Evolutionary conservation across 2,888 invertebrate species (phyloP).

Genomic region (Leptopterna dolabrata): DNA sequence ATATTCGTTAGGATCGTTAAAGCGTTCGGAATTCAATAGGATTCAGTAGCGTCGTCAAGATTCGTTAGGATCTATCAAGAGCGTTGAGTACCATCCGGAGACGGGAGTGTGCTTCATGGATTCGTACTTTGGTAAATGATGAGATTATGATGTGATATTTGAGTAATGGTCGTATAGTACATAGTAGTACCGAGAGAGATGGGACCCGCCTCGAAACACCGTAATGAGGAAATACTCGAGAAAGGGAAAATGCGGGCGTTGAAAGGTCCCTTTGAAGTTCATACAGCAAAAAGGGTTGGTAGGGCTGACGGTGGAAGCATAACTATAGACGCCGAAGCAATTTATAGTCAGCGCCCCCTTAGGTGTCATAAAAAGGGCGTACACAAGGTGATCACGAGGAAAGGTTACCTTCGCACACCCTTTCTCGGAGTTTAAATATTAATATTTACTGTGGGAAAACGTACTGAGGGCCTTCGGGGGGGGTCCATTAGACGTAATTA

Average conservation of each 20-base stretch:
- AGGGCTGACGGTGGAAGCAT: background rate
- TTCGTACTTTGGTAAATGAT: no score
- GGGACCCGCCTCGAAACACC: no score
- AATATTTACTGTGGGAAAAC: constrained; percentile 48
- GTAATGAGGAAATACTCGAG: background rate
- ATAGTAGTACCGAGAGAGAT: no score
- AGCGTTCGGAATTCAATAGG: no score
- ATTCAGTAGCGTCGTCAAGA: no score
- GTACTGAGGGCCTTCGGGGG: background rate
- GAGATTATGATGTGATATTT: no score
- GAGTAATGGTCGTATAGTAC: no score
- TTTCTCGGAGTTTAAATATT: constrained; percentile 46
- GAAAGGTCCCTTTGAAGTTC: constrained; percentile 48
- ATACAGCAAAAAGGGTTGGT: constrained; percentile 31
- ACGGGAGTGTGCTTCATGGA: no score
- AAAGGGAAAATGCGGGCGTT: background rate
- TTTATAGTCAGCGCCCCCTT: constrained; percentile 21
- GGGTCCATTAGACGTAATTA: constrained; percentile 51
- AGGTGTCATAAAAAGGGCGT: constrained; percentile 50
- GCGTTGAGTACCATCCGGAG: no score
- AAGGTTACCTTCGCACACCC: constrained; percentile 44
- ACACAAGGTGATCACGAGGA: constrained; percentile 48
- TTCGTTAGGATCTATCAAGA: no score
- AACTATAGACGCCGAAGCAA: constrained; percentile 35
- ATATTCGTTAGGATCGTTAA: no score